Conservation (phyloP, 2,113 vertebrate genomes). For the Cephalopterus ornatus region DNA sequence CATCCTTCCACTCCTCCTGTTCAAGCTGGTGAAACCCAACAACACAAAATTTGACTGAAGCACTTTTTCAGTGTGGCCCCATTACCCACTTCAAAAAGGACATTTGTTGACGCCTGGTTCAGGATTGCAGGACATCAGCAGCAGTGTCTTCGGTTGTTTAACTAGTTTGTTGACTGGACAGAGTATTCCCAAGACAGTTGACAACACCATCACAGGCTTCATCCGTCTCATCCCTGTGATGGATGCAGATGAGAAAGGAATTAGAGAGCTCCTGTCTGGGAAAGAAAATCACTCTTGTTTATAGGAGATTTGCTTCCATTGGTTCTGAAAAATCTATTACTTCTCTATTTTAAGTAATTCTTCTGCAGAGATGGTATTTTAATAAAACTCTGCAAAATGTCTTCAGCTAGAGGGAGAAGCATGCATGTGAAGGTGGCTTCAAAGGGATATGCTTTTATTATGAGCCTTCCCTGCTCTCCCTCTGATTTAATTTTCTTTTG, state of each 20-base stretch:
- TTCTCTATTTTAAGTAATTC: background rate
- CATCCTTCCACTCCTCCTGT: background rate
- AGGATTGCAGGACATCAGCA: background rate
- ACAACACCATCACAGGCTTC: background rate
- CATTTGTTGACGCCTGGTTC: background rate
- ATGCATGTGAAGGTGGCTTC: background rate
- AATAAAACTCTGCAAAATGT: conserved; percentile 54
- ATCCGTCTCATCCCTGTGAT: background rate
- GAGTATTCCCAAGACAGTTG: background rate
- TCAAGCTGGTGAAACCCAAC: background rate
- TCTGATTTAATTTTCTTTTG: conserved; percentile 39
- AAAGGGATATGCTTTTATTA: conserved; percentile 23
- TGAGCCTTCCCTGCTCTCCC: background rate
- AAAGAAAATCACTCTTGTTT: background rate
- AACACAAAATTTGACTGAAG: background rate
- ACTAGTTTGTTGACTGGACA: background rate
- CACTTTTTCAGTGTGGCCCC: background rate
- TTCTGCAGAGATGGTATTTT: conserved; percentile 30
- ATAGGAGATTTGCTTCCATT: background rate
- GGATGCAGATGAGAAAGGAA: background rate
- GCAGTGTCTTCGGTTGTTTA: background rate
- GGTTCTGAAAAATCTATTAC: background rate
- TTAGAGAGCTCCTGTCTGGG: background rate
- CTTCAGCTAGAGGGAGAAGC: background rate
- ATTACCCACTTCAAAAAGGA: background rate